Base-by-base conservation (phyloP, 2,113 vertebrate species). In the Butastur rufipennis region DNA sequence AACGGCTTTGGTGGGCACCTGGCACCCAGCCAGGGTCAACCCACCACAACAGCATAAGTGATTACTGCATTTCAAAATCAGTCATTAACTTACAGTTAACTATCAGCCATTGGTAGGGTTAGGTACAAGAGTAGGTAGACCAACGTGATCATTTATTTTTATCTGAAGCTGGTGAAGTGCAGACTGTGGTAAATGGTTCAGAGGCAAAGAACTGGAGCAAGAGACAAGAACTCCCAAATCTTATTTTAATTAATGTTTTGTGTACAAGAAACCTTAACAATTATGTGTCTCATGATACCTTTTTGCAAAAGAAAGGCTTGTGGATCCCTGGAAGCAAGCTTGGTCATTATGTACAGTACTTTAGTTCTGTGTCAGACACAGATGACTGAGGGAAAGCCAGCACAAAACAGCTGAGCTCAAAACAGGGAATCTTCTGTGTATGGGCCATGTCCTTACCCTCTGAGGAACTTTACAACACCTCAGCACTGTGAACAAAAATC, bases 351-450 rank as follows among this genome's bases (percentile, higher is more conserved):
- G 14, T 20, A n/a, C 20, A 1, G 2, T 53, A 22, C 45, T 70
- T 68, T 9, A 70, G 40, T 9, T 55, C 12, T 66, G 20, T 15
- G 4, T 65, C 70, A 73, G 48, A 26, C 20, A 32, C 66, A 36
- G 63, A 36, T 18, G 47, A 34, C 2, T 1, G n/a, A 58, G 38
- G 34, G 16, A 80, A 83, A 55, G 50, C 17, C 53, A 59, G 32
- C 48, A 48, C 52, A 63, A 59, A 82, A 55, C 29, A 72, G 12
- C 32, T 1, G 16, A 86, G 43, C 17, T 91, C 80, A 84, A 68
- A 93, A 67, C 50, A 92, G 82, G 72, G 94, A 78, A 63, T 73
- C 53, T 80, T 65, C 34, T 83, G 50, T 63, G 38, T 31, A 65
- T 0, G 2, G 59, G 26, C 38, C 55, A 15, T 0, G 16, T 74